phyloP scores from a whole-genome alignment of 1,140 invertebrate species.

The Macrosteles quadrilineatus region DNA sequence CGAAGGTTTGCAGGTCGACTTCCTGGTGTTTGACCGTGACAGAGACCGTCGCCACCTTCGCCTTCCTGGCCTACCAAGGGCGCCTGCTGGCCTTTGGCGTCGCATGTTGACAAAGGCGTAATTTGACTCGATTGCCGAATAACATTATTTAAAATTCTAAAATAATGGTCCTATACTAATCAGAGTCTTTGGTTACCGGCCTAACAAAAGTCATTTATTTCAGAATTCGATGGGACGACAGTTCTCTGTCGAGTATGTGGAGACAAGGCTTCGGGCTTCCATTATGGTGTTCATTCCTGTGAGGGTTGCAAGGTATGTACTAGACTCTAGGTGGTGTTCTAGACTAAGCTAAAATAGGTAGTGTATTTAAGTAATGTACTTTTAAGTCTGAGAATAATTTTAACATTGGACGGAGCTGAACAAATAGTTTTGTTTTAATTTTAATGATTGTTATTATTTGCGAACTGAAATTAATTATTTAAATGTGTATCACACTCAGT shows the following conservation, averaged over 20 bases:
- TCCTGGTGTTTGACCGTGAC: constrained; percentile 22
- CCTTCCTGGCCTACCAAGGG: constrained; percentile 34
- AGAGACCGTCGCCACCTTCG: constrained; percentile 27
- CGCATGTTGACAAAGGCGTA: background rate
- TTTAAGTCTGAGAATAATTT: too few species aligned
- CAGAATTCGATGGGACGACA: constrained; percentile 99
- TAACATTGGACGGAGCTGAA: too few species aligned
- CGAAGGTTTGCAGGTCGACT: background rate
- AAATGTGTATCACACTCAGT: too few species aligned
- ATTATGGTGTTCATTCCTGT: constrained; percentile 99
- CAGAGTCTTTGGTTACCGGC: too few species aligned
- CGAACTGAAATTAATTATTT: too few species aligned
- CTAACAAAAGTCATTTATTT: constrained; percentile 50
- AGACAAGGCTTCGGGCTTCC: constrained; percentile 98
- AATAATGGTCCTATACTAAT: too few species aligned
- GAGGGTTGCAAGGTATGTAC: constrained; percentile 97
- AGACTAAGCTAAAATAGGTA: background rate
- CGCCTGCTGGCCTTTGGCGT: background rate
- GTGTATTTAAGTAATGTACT: too few species aligned
- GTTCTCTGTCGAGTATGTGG: constrained; percentile 98
- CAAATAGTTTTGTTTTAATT: too few species aligned
- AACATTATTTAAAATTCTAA: too few species aligned
- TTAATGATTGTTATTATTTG: too few species aligned
- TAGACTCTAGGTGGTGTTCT: too few species aligned
- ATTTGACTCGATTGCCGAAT: too few species aligned